Evolutionary conservation across 2,888 invertebrate species (phyloP), one percentile per base, ranked within the genome.

Genomic region (Drosophila ochracea): DNA sequence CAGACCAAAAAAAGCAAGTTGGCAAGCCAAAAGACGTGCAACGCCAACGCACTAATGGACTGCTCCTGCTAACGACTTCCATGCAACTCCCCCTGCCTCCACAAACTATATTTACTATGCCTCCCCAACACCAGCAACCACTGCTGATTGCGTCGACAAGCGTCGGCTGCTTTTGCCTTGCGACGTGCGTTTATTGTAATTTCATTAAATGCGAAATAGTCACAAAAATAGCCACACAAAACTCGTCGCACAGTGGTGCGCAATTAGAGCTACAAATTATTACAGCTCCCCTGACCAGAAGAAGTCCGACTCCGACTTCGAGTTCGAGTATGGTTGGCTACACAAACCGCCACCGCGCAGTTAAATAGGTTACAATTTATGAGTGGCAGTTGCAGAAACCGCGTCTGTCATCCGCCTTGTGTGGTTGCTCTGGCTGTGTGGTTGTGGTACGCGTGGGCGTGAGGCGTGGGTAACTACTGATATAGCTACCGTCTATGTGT

Each of bases 311-410:
- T 25, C n/a, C 28, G 30, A 30, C 31, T 25, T 9, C 21, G n/a
- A 41, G 21, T 47, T 47, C 13, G 21, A 21, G 13, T 21, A 47
- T 25, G 9, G 47, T 25, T 47, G 47, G 9, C 35, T 35, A 43
- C 58, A 55, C 39, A 52, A 52, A 37, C 58, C 59, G 43, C 49
- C 73, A 60, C 33, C 43, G 39, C 52, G 25, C 28, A 19, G 67
- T 75, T 87, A 91, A 87, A 87, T 87, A 78, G 86, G 91, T 84
- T 91, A 78, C 84, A 91, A 87, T 87, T 87, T 87, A 87, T 87
- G 86, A 90, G 90, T 78, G 76, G 78, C 77, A 76, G 67, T 63
- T 53, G 72, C 64, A 76, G 52, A 57, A 68, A 69, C 49, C 65
- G 65, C 65, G 78, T 50, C 76, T 68, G 73, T 68, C 76, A 60